Base-by-base conservation (phyloP, 1,140 invertebrate genomes). In the fruit fly (Drosophila melanogaster) region DNA sequence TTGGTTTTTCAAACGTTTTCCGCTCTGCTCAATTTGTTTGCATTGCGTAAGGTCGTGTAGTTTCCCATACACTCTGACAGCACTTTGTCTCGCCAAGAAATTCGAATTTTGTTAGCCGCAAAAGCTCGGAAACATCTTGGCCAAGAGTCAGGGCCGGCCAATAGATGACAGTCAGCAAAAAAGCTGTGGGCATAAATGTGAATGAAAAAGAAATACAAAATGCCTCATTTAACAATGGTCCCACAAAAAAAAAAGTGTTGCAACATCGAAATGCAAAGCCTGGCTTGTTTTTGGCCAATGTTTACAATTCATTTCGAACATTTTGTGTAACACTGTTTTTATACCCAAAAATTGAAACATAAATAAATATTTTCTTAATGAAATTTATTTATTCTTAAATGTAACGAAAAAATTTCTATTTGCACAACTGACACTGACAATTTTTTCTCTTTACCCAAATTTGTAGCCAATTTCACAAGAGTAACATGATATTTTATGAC, bases 11-110 rank as follows among this genome's bases (percentile, higher is more conserved):
- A 37, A 51, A 46, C 50, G 38, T 77, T 61, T 72, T 46, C 44
- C 43, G 38, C 56, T 58, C 58, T 71, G 40, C 58, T 40, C 64
- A 79, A 66, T 83, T 66, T 66, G 60, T 53, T 65, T 46, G 50
- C 56, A 69, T 62, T 81, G 67, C 75, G 66, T 70, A 77, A 77
- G 81, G 81, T 81, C 81, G 60, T 46, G 78, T 69, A 62, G 77
- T 51, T 53, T 43, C 30, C 43, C 50, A 55, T 41, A 65, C 43
- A 15, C 22, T 66, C 58, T 61, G 35, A n/a, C 19, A 17, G 40
- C 22, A 40, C 37, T 58, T 22, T 62, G 53, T 59, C 55, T 67
- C 40, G 24, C 15, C 58, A 35, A 54, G 49, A 57, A 58, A 65
- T 85, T 77, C 74, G 35, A 86, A 74, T 49, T 78, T 62, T 67